Conservation (phyloP, 2,113 vertebrate species). For the Empidonax alnorum region DNA sequence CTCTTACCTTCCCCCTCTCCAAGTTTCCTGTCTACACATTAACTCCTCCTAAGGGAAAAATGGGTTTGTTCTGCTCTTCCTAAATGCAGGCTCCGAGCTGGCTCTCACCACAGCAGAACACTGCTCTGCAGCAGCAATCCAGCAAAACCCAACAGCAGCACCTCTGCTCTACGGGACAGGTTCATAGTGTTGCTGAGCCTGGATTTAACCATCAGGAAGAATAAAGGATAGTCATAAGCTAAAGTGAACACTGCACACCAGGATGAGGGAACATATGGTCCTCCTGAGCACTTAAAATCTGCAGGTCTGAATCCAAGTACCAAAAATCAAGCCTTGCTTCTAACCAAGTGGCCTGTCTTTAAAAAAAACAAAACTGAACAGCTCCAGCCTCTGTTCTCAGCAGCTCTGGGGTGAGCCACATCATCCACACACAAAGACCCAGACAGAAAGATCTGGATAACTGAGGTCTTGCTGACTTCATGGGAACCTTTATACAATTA, state of each 20-base stretch:
- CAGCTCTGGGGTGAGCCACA: neutral
- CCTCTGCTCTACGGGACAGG: neutral
- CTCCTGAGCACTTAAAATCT: neutral
- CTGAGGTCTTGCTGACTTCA: neutral
- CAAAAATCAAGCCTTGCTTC: neutral
- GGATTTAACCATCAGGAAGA: neutral
- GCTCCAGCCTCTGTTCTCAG: constrained; percentile 6
- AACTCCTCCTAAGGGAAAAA: neutral
- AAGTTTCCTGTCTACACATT: accelerated
- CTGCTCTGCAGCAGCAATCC: neutral
- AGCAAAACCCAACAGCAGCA: neutral
- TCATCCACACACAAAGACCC: neutral
- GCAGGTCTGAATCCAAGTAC: constrained; percentile 21
- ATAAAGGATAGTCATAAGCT: neutral
- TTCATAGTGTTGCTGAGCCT: neutral
- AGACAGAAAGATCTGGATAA: neutral
- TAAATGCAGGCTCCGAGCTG: neutral
- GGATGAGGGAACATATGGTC: accelerated
- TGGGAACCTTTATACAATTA: neutral
- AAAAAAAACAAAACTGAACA: neutral
- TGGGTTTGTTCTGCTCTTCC: neutral
- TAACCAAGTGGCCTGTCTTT: neutral
- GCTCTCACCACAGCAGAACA: neutral
- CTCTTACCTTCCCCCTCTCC: neutral
- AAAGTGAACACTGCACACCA: neutral